Percentiles rank a stretch among this genome's conserved stretches.
phyloP scores from a whole-genome alignment of 2,113 vertebrate genomes.

The Cyprinodon tularosa region DNA sequence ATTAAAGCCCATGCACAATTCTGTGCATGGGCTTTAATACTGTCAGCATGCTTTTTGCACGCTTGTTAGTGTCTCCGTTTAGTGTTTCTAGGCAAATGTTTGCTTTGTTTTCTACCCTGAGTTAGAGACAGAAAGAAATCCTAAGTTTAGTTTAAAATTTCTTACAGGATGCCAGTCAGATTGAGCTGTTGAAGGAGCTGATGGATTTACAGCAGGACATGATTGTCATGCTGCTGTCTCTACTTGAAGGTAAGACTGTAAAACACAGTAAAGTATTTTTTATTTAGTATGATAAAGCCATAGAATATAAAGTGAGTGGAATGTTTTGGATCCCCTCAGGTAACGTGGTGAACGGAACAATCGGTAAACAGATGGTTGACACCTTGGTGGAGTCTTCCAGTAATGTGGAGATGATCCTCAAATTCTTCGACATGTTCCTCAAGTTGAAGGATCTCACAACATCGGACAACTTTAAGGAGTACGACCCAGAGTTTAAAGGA shows the following conservation, averaged over 20 bases:
- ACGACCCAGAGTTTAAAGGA: conserved; percentile 93
- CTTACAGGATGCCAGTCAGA: conserved; percentile 93
- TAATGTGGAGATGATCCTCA: conserved; percentile 98
- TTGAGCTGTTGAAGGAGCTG: conserved; percentile 94
- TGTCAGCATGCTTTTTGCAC: too few species aligned
- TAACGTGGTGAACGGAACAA: conserved; percentile 97
- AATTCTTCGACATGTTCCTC: conserved; percentile 99
- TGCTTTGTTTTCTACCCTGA: too few species aligned
- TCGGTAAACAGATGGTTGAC: conserved; percentile 99
- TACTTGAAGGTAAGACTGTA: conserved; percentile 89
- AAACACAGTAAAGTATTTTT: background rate
- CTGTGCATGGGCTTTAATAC: too few species aligned
- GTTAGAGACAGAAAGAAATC: background rate
- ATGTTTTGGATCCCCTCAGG: conserved; percentile 72
- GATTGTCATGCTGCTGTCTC: conserved; percentile 97
- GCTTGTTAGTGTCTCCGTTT: too few species aligned
- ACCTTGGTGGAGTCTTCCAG: conserved; percentile 95
- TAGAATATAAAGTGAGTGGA: background rate
- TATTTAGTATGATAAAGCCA: background rate
- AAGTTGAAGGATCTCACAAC: conserved; percentile 97
- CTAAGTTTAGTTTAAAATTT: background rate
- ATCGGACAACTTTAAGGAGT: conserved; percentile 94
- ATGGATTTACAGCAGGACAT: conserved; percentile 98
- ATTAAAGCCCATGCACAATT: too few species aligned
- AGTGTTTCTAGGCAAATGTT: too few species aligned